Evolutionary conservation across 2,888 invertebrate genomes (phyloP), one percentile per base, ranked within the genome.

Genomic region (Bombylius major): DNA sequence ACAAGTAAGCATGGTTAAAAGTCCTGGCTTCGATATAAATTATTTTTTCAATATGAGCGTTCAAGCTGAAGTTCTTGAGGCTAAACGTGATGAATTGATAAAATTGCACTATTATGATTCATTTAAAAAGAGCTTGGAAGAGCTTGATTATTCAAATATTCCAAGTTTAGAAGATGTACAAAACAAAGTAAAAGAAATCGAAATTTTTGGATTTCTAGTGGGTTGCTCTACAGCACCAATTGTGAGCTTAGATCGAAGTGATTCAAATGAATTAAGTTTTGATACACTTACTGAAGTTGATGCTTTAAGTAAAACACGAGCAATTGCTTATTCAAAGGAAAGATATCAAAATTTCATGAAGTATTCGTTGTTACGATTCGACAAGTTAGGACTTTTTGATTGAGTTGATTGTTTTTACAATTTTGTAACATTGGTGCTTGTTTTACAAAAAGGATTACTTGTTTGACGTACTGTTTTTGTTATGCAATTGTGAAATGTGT

Each of bases 21-120:
- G 56, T 56, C 56, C 51, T 4, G 56, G 47, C 1, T 31, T 56
- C 5, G 56, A 56, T 56, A 42, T 56, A n/a, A 56, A 56, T n/a
- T 56, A 51, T 33, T 56, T 56, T 23, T 52, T 56, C 8, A 47
- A 31, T 12, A 44, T 48, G 8, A 56, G 56, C 32, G 42, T 42
- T 8, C 47, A 48, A 44, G 9, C 48, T 11, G 50, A 50, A 42
- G 23, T 52, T 7, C 33, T 56, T 3, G 48, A 44, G 33, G 4
- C 12, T 9, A 56, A 56, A 47, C 39, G 39, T 11, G n/a, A 42
- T 4, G 56, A 56, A 45, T 44, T 51, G 3, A 47, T 56, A 11
- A 8, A 42, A 11, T 23, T 23, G 23, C 12, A 11, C 11, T 42
- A 42, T 42, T 42, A 11, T 11, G 11, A 7, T 11, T 7, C 39